Evolutionary conservation across 1,140 invertebrate species (phyloP).

Genomic region (Drosophila sproati): DNA sequence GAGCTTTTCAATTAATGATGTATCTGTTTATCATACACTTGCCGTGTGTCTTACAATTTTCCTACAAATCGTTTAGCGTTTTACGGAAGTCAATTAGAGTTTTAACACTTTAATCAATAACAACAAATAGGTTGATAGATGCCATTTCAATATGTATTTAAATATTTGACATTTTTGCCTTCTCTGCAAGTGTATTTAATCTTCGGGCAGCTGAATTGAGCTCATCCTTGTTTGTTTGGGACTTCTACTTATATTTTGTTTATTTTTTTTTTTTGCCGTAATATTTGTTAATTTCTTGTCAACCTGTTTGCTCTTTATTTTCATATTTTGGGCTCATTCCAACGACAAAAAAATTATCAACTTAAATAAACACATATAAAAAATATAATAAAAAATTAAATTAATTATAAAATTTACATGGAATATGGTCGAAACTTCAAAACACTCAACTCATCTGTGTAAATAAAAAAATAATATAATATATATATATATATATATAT

Average conservation of each 20-base stretch:
- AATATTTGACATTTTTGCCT: not conserved
- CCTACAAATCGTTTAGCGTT: constrained; percentile 10
- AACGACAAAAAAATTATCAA: constrained; percentile 32
- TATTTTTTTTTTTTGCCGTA: not conserved
- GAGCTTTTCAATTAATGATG: constrained; percentile 2
- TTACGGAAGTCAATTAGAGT: no score
- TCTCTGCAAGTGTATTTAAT: not conserved
- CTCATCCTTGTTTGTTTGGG: not conserved
- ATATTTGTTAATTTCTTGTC: constrained; percentile 61
- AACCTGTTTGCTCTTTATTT: constrained; percentile 77
- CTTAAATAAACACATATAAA: constrained; percentile 4
- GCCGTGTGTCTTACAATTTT: not conserved
- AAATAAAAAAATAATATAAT: constrained; percentile 18
- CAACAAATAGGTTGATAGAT: no score
- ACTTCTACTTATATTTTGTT: constrained; percentile 6
- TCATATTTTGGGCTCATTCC: constrained; percentile 74
- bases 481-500: constrained; percentile 32
- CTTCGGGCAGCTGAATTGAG: not conserved
- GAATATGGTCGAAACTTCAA: constrained; percentile 46
- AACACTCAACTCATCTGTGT: constrained; percentile 41
- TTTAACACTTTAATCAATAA: no score
- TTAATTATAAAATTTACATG: constrained; percentile 47
- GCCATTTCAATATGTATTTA: constrained; percentile 36
- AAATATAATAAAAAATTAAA: constrained; percentile 29
- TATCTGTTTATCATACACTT: constrained; percentile 2